Percentiles rank a stretch among this genome's conserved stretches.
phyloP scores from a whole-genome alignment of 1,140 invertebrate genomes.

The Vanessa tameamea region DNA sequence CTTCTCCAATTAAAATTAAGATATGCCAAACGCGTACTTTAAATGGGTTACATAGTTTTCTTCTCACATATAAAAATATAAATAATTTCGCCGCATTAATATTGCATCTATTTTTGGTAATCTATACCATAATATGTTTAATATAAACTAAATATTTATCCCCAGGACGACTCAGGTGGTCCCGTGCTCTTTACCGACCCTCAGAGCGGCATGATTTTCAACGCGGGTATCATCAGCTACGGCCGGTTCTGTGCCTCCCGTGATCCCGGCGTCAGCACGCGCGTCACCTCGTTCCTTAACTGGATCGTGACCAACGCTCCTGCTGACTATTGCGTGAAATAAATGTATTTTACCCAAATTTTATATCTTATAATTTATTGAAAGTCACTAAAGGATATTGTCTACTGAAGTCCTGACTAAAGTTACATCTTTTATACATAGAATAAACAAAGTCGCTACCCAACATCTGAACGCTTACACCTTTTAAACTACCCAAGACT shows the following conservation, averaged over 20 bases:
- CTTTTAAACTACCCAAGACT: too few species aligned
- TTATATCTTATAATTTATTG: not conserved
- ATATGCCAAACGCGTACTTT: too few species aligned
- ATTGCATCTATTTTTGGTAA: too few species aligned
- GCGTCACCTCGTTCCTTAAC: conserved; percentile 76
- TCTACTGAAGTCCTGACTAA: not conserved
- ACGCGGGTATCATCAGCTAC: conserved; percentile 82
- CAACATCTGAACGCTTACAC: too few species aligned
- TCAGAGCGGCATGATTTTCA: conserved; percentile 63
- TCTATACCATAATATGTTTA: too few species aligned
- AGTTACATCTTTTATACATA: too few species aligned
- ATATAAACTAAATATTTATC: not conserved
- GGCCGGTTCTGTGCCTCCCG: conserved; percentile 79
- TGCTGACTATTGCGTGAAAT: conserved; percentile 60
- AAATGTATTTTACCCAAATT: conserved; percentile 9
- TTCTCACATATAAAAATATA: too few species aligned
- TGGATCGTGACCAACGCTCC: conserved; percentile 80
- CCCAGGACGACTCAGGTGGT: conserved; percentile 86
- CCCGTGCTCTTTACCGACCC: conserved; percentile 83
- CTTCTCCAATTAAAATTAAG: too few species aligned
- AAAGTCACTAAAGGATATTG: not conserved
- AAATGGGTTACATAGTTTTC: too few species aligned
- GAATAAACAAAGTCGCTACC: too few species aligned
- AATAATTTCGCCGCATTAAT: too few species aligned
- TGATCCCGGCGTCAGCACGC: conserved; percentile 79